Conservation (phyloP, 2,797 vertebrate species). For the Selene dorsalis region DNA sequence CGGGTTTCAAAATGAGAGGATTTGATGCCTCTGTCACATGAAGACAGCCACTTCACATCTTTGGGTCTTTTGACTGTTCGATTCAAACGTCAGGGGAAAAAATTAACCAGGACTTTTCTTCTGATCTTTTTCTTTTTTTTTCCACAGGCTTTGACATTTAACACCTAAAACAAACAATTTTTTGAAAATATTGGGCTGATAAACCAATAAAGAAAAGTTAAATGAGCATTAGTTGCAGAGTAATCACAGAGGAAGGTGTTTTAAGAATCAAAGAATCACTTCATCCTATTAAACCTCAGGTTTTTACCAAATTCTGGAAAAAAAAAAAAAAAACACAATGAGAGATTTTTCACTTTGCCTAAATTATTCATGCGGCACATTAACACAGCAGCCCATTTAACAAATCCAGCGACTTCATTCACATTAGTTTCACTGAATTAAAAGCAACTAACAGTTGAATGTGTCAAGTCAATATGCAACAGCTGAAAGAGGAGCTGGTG, state of each 20-base stretch:
- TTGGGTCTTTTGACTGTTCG: no score
- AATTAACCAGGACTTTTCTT: background rate
- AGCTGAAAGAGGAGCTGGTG: background rate
- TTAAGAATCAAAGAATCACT: background rate
- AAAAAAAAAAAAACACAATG: no score
- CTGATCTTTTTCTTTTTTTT: background rate
- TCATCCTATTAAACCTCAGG: background rate
- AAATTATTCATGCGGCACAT: background rate
- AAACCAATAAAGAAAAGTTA: background rate
- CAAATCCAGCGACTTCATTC: background rate
- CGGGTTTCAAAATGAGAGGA: background rate
- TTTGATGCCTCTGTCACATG: no score
- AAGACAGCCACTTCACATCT: no score
- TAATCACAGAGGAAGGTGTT: background rate
- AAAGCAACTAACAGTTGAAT: conserved; percentile 2
- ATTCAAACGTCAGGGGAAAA: background rate
- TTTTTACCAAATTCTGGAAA: background rate
- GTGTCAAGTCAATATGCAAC: background rate
- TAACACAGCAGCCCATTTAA: background rate
- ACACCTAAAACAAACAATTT: background rate
- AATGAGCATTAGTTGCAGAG: background rate
- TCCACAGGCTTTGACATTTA: background rate
- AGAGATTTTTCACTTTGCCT: background rate
- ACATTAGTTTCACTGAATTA: conserved; percentile 2
- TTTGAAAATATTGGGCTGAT: background rate